Evolutionary conservation across 2,888 invertebrate species (phyloP).

Genomic region (Gisinianus flammeolus): DNA sequence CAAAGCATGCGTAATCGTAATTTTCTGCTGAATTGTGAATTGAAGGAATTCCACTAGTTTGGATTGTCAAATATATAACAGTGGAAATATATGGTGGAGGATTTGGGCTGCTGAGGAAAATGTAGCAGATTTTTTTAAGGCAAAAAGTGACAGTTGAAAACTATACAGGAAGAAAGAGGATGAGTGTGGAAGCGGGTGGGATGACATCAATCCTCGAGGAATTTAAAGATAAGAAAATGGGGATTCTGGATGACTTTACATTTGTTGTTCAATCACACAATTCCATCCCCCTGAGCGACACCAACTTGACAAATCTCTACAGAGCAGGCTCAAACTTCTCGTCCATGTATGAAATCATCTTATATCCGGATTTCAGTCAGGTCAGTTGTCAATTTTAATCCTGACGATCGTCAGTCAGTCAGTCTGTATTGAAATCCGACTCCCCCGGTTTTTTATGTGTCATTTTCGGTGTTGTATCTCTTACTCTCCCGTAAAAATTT

Average conservation of each 20-base stretch:
- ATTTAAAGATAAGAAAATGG: not conserved
- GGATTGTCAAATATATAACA: not conserved
- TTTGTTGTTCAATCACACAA: not conserved
- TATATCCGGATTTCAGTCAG: slow-evolving; percentile 45
- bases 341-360: not conserved
- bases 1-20: not conserved
- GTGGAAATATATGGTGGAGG: not conserved
- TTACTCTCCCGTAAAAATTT: not conserved
- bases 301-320: not conserved
- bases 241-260: slow-evolving; percentile 7
- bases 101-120: not conserved
- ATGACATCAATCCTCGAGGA: not conserved
- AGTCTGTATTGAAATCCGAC: no score
- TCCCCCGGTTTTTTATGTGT: no score
- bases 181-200: not conserved
- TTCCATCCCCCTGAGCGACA: not conserved
- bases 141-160: not conserved
- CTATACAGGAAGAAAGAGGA: not conserved
- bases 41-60: not conserved
- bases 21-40: not conserved
- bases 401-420: not conserved
- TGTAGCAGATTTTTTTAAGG: not conserved
- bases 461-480: no score
- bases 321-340: not conserved
- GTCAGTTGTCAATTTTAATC: slow-evolving; percentile 35